Percentiles rank a stretch among this genome's conserved stretches.
These are phyloP conservation scores for Sinopyrophorus schimmeli DNA, from an alignment of 2,888 invertebrate genomes.

Conservation along the genomic window DNA sequence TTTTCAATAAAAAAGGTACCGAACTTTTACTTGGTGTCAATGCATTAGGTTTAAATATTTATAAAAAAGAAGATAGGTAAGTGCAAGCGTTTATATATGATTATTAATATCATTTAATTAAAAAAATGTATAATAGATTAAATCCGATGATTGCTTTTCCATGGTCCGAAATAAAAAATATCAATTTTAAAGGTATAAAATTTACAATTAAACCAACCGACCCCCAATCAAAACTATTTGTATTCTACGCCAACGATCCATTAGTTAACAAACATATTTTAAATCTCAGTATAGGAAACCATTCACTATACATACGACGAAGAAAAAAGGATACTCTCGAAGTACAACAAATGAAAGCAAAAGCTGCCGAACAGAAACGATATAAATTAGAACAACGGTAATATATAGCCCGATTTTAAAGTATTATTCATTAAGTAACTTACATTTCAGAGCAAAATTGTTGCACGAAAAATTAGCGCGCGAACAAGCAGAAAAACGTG, in stretches of 20 bases:
- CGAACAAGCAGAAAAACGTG: conserved; percentile 93
- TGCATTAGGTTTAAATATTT: conserved; percentile 96
- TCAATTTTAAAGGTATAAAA: conserved; percentile 98
- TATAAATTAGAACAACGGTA: conserved; percentile 89
- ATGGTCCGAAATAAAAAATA: conserved; percentile 99
- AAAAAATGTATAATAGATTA: conserved; percentile 59
- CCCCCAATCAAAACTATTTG: conserved; percentile 97
- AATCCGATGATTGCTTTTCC: conserved; percentile 99
- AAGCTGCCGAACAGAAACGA: conserved; percentile 90
- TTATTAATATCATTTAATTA: not conserved
- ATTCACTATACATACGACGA: conserved; percentile 96
- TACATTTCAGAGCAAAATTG: conserved; percentile 74
- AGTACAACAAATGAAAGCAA: conserved; percentile 99
- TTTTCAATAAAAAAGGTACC: conserved; percentile 97
- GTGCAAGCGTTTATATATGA: conserved; percentile 37
- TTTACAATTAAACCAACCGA: conserved; percentile 99
- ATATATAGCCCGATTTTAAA: too few relatives aligned
- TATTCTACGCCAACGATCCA: conserved; percentile 94
- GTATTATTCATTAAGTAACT: too few relatives aligned
- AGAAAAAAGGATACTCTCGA: conserved; percentile 99
- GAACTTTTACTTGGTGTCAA: conserved; percentile 96
- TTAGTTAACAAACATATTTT: conserved; percentile 97
- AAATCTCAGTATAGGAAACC: conserved; percentile 98
- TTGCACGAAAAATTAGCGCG: conserved; percentile 89
- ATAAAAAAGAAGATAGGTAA: conserved; percentile 94